phyloP scores from a whole-genome alignment of 2,113 vertebrate species.

The Dasypus novemcinctus region DNA sequence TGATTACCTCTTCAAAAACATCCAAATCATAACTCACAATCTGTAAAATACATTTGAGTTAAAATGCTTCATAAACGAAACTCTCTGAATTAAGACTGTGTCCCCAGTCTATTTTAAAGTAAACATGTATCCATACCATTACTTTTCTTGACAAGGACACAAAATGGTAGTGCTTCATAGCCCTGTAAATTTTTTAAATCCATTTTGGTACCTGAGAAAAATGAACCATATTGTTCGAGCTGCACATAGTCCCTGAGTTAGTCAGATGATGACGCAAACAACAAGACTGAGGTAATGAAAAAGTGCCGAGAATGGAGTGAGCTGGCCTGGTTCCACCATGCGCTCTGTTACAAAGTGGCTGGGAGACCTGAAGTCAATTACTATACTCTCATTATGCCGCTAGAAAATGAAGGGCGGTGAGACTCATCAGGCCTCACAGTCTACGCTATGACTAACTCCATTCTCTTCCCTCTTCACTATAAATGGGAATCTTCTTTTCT shows the following conservation, averaged over 20 bases:
- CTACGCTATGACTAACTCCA: neutral
- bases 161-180: neutral
- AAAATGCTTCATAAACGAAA: neutral
- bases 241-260: neutral
- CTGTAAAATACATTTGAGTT: neutral
- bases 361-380: neutral
- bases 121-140: neutral
- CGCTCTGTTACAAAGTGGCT: neutral
- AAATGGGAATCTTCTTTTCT: neutral
- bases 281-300: neutral
- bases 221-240: neutral
- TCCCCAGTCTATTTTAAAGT: neutral
- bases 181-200: neutral
- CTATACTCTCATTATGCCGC: neutral
- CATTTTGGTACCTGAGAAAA: neutral
- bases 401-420: neutral
- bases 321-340: neutral
- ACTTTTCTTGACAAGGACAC: neutral
- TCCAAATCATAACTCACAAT: neutral
- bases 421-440: neutral
- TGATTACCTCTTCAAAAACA: slow-evolving; percentile 17
- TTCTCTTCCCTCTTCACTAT: neutral
- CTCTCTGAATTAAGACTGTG: neutral
- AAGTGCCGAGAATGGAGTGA: neutral
- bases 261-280: neutral